Evolutionary conservation across 2,797 vertebrate genomes (phyloP).

Genomic region (Scarus forsteni): DNA sequence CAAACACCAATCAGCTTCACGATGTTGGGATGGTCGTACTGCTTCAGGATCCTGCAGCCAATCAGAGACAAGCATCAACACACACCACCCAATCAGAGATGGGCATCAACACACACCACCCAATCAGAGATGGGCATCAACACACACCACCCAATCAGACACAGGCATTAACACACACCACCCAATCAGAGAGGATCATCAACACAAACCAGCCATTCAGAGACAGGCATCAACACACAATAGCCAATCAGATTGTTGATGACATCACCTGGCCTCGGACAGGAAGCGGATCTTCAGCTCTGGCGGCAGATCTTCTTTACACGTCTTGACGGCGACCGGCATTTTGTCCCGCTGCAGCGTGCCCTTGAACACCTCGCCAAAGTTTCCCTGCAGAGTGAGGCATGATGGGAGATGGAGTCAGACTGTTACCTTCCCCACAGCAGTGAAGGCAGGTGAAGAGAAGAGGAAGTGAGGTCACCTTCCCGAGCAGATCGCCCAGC

Average conservation of each 20-base stretch:
- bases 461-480: constrained; percentile 83
- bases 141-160: constrained; percentile 15
- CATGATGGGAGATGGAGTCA: constrained; percentile 18
- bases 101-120: neutral
- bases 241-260: neutral
- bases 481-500: constrained; percentile 94
- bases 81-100: constrained; percentile 15
- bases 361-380: constrained; percentile 97
- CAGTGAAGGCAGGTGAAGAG: neutral
- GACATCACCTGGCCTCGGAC: constrained; percentile 92
- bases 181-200: too few species aligned
- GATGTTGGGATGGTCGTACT: constrained; percentile 97
- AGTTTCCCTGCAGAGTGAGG: constrained; percentile 88
- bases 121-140: constrained; percentile 61
- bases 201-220: neutral
- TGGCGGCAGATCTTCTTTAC: constrained; percentile 97
- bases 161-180: neutral
- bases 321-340: constrained; percentile 95
- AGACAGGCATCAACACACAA: neutral
- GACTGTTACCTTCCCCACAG: neutral
- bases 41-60: constrained; percentile 92
- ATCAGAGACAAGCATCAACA: constrained; percentile 55
- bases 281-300: constrained; percentile 98
- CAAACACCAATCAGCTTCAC: constrained; percentile 98
- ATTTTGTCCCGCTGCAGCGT: constrained; percentile 92